Percentiles rank a stretch among this genome's conserved stretches.
phyloP scores from a whole-genome alignment of 64 coral and sea anemone genomes.

The Porites lutea region DNA sequence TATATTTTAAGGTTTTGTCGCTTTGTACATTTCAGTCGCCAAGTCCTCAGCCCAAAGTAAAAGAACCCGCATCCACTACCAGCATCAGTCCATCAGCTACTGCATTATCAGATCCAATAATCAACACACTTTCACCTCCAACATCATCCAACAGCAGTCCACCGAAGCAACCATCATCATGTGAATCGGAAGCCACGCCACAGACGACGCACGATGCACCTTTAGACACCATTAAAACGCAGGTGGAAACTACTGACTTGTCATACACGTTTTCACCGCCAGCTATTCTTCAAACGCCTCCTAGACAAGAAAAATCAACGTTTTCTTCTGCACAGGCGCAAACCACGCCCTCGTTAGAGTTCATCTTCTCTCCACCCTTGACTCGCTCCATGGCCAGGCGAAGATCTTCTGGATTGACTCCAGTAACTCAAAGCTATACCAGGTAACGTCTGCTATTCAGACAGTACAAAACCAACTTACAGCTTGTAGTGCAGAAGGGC shows the following conservation, averaged over 20 bases:
- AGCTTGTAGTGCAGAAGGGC: too few relatives aligned
- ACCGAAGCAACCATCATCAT: background rate
- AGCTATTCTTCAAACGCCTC: slow-evolving; percentile 67
- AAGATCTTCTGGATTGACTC: slow-evolving; percentile 73
- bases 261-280: slow-evolving; percentile 80
- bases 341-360: slow-evolving; percentile 60
- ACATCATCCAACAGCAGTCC: background rate
- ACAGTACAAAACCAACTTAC: background rate
- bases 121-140: background rate
- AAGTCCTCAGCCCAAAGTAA: background rate
- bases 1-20: background rate
- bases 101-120: background rate
- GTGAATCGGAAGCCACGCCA: background rate
- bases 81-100: background rate
- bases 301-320: background rate
- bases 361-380: slow-evolving; percentile 87
- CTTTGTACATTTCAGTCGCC: background rate
- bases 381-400: slow-evolving; percentile 85
- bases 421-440: slow-evolving; percentile 10
- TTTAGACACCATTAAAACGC: background rate
- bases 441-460: background rate
- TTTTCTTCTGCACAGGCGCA: background rate
- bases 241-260: slow-evolving; percentile 9
- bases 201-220: background rate
- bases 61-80: background rate